Evolutionary conservation across 2,888 invertebrate species (phyloP).

Genomic region (Cheilosia soror): DNA sequence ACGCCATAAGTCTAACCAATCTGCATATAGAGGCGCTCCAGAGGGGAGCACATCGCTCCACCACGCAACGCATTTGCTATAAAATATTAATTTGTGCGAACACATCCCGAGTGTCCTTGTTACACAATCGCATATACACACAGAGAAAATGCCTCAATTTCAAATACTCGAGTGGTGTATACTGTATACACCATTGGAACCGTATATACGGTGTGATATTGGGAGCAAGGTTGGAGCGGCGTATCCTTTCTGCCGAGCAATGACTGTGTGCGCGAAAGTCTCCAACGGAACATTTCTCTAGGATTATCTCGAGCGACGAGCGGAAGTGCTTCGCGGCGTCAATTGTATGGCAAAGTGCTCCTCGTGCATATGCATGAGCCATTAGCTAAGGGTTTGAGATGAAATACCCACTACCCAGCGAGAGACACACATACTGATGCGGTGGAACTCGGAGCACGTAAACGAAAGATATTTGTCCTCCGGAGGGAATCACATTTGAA

Average conservation of each 20-base stretch:
- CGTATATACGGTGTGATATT: slow-evolving; percentile 17
- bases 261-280: slow-evolving; percentile 17
- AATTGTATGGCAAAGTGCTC: slow-evolving; percentile 69
- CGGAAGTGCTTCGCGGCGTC: slow-evolving; percentile 69
- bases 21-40: slow-evolving; percentile 11
- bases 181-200: neutral
- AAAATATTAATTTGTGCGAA: slow-evolving; percentile 60
- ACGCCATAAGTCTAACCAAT: slow-evolving; percentile 19
- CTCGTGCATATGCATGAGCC: slow-evolving; percentile 74
- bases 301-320: slow-evolving; percentile 65
- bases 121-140: slow-evolving; percentile 19
- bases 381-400: slow-evolving; percentile 58
- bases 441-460: slow-evolving; percentile 31
- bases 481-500: slow-evolving; percentile 62
- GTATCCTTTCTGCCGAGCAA: neutral
- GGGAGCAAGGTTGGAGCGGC: slow-evolving; percentile 52
- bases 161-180: slow-evolving; percentile 24
- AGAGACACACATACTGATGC: neutral
- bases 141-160: slow-evolving; percentile 45
- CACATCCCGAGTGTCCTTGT: slow-evolving; percentile 59
- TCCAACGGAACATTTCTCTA: slow-evolving; percentile 56
- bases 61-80: slow-evolving; percentile 44
- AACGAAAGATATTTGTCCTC: slow-evolving; percentile 57
- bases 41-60: neutral
- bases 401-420: neutral